phyloP scores from a whole-genome alignment of 1,140 invertebrate genomes.

The Callitettix versicolor region DNA sequence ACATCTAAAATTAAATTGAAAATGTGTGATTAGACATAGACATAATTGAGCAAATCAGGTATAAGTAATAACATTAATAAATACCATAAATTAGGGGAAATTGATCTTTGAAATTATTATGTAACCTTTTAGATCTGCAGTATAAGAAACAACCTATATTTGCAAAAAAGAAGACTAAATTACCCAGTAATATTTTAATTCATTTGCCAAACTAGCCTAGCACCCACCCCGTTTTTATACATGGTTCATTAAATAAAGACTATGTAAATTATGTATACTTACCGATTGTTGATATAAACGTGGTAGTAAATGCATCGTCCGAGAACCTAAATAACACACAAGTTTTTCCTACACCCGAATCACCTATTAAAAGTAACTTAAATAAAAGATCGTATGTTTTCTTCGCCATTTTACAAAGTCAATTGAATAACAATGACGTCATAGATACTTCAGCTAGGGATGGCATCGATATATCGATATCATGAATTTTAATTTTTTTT shows the following conservation, averaged over 20 bases:
- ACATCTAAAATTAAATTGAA: no score
- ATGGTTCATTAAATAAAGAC: neutral
- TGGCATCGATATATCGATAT: no score
- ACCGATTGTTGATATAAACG: constrained; percentile 98
- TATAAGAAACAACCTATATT: no score
- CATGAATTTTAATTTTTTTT: no score
- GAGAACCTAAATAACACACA: constrained; percentile 97
- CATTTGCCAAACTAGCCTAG: neutral
- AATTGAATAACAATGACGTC: constrained; percentile 18
- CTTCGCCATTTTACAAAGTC: constrained; percentile 59
- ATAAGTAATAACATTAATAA: no score
- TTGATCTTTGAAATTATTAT: no score
- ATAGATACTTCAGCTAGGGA: neutral
- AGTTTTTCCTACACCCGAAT: constrained; percentile 97
- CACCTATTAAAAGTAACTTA: constrained; percentile 93
- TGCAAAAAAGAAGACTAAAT: no score
- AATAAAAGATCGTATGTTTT: constrained; percentile 98
- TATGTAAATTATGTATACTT: constrained; percentile 32
- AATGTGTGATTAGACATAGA: no score
- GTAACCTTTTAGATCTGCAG: no score
- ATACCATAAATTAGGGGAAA: no score
- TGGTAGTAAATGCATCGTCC: constrained; percentile 96
- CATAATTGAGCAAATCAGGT: no score
- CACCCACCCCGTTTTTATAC: neutral
- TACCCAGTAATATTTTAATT: neutral